phyloP scores from a whole-genome alignment of 2,888 invertebrate species.

The Epinotia demarniana region DNA sequence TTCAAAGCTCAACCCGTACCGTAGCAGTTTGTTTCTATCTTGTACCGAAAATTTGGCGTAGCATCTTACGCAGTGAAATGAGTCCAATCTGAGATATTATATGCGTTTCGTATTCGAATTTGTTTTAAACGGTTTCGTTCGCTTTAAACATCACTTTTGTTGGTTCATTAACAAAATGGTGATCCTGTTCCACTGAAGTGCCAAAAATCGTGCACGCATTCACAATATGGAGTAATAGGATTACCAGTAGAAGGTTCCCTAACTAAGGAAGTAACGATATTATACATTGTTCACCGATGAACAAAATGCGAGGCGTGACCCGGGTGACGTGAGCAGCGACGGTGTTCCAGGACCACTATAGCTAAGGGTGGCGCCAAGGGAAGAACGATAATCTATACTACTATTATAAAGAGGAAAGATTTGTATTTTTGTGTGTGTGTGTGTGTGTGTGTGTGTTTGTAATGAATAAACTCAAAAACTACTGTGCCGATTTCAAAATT shows the following conservation, averaged over 20 bases:
- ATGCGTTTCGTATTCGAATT: too few species aligned
- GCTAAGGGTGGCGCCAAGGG: conserved; percentile 41
- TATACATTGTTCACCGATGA: conserved; percentile 20
- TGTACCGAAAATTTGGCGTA: too few species aligned
- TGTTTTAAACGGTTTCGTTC: too few species aligned
- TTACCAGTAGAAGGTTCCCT: conserved; percentile 23
- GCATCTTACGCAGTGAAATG: too few species aligned
- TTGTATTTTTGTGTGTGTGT: too few species aligned
- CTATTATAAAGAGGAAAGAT: too few species aligned
- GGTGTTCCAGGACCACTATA: conserved; percentile 70
- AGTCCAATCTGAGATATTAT: too few species aligned
- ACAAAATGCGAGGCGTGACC: conserved; percentile 46
- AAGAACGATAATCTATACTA: background rate
- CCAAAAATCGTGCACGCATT: conserved; percentile 15
- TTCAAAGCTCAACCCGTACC: too few species aligned
- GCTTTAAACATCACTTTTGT: background rate
- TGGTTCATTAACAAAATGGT: background rate
- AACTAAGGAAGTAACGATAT: conserved; percentile 32
- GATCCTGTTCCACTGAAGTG: background rate
- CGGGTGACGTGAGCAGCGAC: conserved; percentile 58
- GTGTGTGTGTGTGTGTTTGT: too few species aligned
- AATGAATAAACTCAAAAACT: too few species aligned
- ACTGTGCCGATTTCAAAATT: too few species aligned
- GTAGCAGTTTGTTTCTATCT: too few species aligned
- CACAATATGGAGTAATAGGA: conserved; percentile 28